Evolutionary conservation across 1,140 invertebrate genomes (phyloP).

Genomic region (Microplitis demolitor): DNA sequence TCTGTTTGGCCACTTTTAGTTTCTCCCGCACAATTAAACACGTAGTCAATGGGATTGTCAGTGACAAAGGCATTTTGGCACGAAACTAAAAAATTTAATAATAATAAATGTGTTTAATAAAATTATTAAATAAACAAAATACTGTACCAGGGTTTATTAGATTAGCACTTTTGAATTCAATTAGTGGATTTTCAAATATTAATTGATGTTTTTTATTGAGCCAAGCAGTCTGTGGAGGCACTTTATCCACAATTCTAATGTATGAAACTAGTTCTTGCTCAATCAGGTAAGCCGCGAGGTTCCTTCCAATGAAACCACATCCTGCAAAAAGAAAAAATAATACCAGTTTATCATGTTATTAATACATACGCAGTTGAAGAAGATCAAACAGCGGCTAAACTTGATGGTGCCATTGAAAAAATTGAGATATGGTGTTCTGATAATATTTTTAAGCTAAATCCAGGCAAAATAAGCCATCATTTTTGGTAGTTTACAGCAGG

Average conservation of each 20-base stretch:
- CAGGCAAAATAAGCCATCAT: background rate
- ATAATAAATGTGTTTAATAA: background rate
- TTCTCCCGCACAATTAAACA: conserved; percentile 89
- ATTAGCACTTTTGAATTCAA: conserved; percentile 91
- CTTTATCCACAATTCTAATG: conserved; percentile 87
- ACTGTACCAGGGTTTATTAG: conserved; percentile 84
- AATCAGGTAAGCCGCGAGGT: conserved; percentile 82
- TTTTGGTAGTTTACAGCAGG: too few relatives aligned
- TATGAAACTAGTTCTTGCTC: conserved; percentile 76
- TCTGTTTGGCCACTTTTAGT: conserved; percentile 87
- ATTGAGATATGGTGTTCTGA: too few relatives aligned
- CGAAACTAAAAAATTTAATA: conserved; percentile 64
- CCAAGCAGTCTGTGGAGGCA: conserved; percentile 89
- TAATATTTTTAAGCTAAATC: too few relatives aligned
- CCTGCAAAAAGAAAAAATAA: conserved; percentile 65
- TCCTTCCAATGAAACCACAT: conserved; percentile 90
- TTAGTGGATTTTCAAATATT: conserved; percentile 72
- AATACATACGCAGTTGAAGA: background rate
- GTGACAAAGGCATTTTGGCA: conserved; percentile 77
- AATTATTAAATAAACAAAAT: background rate
- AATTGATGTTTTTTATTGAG: conserved; percentile 76
- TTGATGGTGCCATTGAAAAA: too few relatives aligned
- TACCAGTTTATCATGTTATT: conserved; percentile 21
- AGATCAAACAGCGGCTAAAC: too few relatives aligned
- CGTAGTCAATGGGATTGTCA: conserved; percentile 71